A percentile compares a stretch with the other conserved stretches of the same genome.
Evolutionary conservation across 2,113 vertebrate species (phyloP).

Genomic region (Columbina picui): DNA sequence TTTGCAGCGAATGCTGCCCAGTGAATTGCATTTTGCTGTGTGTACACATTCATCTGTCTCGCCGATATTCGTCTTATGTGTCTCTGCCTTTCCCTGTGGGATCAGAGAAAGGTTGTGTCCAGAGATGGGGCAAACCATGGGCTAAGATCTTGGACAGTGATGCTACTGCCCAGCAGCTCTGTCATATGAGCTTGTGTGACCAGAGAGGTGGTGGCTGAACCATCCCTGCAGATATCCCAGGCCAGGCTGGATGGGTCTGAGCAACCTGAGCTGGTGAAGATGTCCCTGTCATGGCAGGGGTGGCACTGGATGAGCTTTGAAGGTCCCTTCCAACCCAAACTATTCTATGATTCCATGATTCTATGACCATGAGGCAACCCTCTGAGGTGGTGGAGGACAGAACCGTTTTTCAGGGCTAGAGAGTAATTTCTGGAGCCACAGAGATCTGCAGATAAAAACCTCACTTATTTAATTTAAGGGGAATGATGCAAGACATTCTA

Average conservation of each 20-base stretch:
- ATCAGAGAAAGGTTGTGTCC: neutral
- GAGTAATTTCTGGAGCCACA: neutral
- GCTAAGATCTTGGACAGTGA: neutral
- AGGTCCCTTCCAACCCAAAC: no score
- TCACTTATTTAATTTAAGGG: neutral
- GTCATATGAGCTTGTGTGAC: neutral
- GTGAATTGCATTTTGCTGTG: constrained; percentile 47
- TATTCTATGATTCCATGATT: no score
- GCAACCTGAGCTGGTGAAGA: no score
- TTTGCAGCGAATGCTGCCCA: constrained; percentile 5
- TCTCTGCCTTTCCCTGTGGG: neutral
- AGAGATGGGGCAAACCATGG: neutral
- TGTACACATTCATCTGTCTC: constrained; percentile 20
- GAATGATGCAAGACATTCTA: neutral
- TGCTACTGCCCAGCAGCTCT: neutral
- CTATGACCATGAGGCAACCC: neutral
- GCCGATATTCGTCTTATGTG: neutral
- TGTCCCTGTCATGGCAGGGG: no score
- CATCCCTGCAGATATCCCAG: no score
- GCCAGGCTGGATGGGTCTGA: no score
- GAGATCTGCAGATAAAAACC: neutral
- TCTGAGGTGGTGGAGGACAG: neutral
- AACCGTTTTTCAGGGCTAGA: neutral
- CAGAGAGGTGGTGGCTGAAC: no score
- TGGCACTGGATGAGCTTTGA: no score